Conservation (phyloP, 2,113 vertebrate genomes). For the Pithys albifrons region DNA sequence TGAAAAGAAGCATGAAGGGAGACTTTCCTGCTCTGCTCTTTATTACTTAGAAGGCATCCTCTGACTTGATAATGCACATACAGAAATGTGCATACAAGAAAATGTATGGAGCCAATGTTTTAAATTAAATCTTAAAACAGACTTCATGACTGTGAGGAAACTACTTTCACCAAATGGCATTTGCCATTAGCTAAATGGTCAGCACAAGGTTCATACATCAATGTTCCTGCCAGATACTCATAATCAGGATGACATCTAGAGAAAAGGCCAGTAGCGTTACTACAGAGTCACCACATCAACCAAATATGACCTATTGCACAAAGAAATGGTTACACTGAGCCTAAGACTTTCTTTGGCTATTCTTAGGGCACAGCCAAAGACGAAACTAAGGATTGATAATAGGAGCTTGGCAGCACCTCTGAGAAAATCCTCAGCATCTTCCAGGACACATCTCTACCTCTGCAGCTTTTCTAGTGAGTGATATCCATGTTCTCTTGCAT, state of each 20-base stretch:
- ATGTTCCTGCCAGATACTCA: fast-evolving
- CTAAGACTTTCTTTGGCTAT: background rate
- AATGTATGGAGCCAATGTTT: background rate
- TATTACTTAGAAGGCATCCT: background rate
- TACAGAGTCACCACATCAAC: background rate
- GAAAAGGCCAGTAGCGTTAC: background rate
- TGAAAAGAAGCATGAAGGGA: background rate
- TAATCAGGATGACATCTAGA: background rate
- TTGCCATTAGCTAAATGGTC: background rate
- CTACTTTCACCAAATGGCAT: background rate
- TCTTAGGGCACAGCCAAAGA: background rate
- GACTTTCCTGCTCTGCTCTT: background rate
- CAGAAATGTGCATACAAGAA: background rate
- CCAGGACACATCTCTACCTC: background rate
- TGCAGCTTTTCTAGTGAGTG: background rate
- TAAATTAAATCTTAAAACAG: background rate
- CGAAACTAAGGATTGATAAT: background rate
- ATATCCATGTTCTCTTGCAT: background rate
- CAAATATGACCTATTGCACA: background rate
- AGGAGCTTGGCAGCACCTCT: background rate
- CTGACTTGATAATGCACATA: background rate
- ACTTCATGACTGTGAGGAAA: background rate
- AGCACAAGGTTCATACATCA: background rate
- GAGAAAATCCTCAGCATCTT: background rate
- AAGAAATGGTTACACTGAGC: background rate